Evolutionary conservation across 1,140 invertebrate species (phyloP).

Genomic region (Brachystomella parvula): DNA sequence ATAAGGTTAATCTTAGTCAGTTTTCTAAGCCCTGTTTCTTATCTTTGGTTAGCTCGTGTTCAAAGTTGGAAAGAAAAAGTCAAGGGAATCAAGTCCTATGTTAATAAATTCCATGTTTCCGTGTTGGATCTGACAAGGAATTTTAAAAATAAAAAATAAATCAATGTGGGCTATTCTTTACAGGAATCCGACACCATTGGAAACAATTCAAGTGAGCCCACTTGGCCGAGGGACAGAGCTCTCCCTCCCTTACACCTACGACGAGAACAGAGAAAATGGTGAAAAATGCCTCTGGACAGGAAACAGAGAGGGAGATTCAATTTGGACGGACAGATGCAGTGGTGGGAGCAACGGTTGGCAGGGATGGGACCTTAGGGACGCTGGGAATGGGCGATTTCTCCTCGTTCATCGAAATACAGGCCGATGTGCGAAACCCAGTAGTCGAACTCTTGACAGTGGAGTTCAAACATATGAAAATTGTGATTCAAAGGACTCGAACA

Average conservation of each 20-base stretch:
- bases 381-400: slow-evolving; percentile 8
- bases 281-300: slow-evolving; percentile 14
- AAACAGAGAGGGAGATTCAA: slow-evolving; percentile 6
- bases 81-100: no score
- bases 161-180: no score
- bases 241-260: neutral
- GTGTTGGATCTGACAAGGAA: neutral
- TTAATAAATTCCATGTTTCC: neutral
- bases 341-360: slow-evolving; percentile 3
- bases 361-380: slow-evolving; percentile 13
- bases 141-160: no score
- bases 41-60: no score
- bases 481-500: no score
- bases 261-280: neutral
- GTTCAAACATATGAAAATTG: slow-evolving; percentile 3
- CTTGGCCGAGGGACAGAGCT: neutral
- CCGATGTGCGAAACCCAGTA: neutral
- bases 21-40: no score
- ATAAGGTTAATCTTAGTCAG: no score
- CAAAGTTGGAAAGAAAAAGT: no score
- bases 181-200: no score
- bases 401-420: slow-evolving; percentile 1
- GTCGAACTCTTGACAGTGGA: neutral
- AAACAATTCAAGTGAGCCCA: no score
- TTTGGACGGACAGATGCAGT: slow-evolving; percentile 18